Evolutionary conservation across 2,888 invertebrate genomes (phyloP).

Genomic region (Creontiades dilutus): DNA sequence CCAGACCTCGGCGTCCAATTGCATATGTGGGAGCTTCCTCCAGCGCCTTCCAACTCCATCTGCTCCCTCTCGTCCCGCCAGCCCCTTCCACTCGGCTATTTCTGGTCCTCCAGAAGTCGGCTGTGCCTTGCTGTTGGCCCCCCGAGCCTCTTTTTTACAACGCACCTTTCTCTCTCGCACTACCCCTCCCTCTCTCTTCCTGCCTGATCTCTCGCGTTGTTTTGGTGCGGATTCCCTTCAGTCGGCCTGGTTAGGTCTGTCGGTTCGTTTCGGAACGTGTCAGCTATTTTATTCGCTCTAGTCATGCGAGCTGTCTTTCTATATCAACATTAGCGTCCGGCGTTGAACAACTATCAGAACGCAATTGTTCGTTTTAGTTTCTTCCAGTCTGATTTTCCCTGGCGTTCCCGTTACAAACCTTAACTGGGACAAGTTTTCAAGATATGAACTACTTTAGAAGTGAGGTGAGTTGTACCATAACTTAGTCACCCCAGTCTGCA

Average conservation of each 20-base stretch:
- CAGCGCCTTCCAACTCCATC: too few species aligned
- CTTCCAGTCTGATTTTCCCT: neutral
- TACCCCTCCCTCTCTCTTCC: slow-evolving; percentile 7
- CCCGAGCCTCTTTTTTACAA: neutral
- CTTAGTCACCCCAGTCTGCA: too few species aligned
- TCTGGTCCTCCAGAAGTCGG: neutral
- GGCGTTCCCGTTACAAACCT: neutral
- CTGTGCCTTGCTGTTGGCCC: neutral
- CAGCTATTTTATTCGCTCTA: neutral
- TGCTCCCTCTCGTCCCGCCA: too few species aligned
- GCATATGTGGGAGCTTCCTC: too few species aligned
- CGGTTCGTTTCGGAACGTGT: neutral
- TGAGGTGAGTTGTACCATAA: slow-evolving; percentile 27
- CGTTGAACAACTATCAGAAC: neutral
- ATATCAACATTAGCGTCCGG: neutral
- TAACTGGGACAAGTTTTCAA: neutral
- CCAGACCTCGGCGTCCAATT: too few species aligned
- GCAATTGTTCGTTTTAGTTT: neutral
- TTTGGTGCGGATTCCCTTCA: neutral
- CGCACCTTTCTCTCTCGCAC: slow-evolving; percentile 25
- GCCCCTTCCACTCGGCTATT: neutral
- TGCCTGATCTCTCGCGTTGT: neutral
- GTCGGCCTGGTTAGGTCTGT: neutral
- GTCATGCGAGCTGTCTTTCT: neutral
- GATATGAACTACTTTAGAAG: slow-evolving; percentile 45